These are phyloP conservation scores for Paguma larvata DNA, from an alignment of 2,797 vertebrate species.

Conservation along the genomic window DNA sequence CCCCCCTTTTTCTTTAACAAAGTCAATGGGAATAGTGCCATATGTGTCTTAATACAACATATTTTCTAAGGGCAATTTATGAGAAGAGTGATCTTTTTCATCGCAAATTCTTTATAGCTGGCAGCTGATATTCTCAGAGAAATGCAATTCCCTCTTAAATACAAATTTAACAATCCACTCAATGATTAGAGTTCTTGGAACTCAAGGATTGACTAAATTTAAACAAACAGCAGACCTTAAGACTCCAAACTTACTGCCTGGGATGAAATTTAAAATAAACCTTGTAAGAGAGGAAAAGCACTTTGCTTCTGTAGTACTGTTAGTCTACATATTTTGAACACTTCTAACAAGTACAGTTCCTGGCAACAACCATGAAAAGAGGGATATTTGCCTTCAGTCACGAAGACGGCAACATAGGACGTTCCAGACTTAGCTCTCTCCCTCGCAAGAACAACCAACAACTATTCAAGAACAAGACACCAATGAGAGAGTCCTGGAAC, in stretches of 20 bases:
- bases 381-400: background rate
- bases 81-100: constrained; percentile 64
- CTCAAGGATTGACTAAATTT: constrained; percentile 59
- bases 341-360: constrained; percentile 39
- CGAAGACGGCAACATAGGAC: background rate
- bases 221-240: constrained; percentile 73
- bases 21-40: background rate
- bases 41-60: background rate
- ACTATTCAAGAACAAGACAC: background rate
- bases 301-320: background rate
- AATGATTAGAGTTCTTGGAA: constrained; percentile 57
- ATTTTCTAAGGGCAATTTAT: constrained; percentile 62
- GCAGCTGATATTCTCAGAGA: constrained; percentile 54
- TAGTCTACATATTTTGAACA: constrained; percentile 32
- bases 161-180: constrained; percentile 58
- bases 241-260: constrained; percentile 56
- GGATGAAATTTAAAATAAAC: constrained; percentile 67
- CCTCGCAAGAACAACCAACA: background rate
- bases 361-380: background rate
- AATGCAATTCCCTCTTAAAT: constrained; percentile 1
- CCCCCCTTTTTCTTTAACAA: background rate
- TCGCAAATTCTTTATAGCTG: constrained; percentile 25
- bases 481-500: background rate
- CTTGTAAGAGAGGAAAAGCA: background rate
- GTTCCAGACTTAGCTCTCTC: background rate